These are phyloP conservation scores for Semicossyphus pulcher DNA, from an alignment of 2,113 vertebrate genomes.

Conservation along the genomic window DNA sequence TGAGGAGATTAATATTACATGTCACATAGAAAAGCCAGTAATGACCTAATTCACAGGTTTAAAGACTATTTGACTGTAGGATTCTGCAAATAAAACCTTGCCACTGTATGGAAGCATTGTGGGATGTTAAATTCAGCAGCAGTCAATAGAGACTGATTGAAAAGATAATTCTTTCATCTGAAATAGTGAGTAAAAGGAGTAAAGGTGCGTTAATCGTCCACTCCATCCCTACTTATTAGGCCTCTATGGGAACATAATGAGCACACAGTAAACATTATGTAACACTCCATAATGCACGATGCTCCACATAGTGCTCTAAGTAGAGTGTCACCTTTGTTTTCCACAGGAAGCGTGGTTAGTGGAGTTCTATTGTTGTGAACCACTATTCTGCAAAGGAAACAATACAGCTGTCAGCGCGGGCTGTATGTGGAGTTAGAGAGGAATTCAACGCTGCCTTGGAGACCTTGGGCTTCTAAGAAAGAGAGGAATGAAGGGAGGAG, in stretches of 20 bases:
- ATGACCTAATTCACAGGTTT: neutral
- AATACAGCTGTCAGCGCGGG: slow-evolving; percentile 39
- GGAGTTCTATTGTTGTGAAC: slow-evolving; percentile 32
- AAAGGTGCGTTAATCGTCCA: neutral
- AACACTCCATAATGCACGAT: slow-evolving; percentile 26
- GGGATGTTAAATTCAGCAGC: neutral
- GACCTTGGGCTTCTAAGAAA: slow-evolving; percentile 59
- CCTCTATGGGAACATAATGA: slow-evolving; percentile 30
- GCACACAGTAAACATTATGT: slow-evolving; percentile 47
- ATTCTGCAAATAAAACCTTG: neutral
- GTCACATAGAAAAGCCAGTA: neutral
- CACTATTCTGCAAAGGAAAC: slow-evolving; percentile 20
- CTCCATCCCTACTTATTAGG: slow-evolving; percentile 9
- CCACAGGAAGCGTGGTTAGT: slow-evolving; percentile 14
- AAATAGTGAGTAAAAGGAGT: neutral
- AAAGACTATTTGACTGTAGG: neutral
- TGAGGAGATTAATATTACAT: too few species aligned
- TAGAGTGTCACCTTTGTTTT: slow-evolving; percentile 39
- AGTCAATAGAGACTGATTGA: neutral
- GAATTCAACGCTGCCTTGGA: slow-evolving; percentile 34
- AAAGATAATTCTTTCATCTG: neutral
- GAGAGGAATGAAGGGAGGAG: slow-evolving; percentile 1
- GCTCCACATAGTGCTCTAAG: slow-evolving; percentile 13
- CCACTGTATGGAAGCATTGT: neutral
- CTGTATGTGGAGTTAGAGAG: slow-evolving; percentile 34